A percentile compares a stretch with the other conserved stretches of the same genome.
Conservation (phyloP, 2,888 invertebrate genomes). For the Mycogona germanica region DNA sequence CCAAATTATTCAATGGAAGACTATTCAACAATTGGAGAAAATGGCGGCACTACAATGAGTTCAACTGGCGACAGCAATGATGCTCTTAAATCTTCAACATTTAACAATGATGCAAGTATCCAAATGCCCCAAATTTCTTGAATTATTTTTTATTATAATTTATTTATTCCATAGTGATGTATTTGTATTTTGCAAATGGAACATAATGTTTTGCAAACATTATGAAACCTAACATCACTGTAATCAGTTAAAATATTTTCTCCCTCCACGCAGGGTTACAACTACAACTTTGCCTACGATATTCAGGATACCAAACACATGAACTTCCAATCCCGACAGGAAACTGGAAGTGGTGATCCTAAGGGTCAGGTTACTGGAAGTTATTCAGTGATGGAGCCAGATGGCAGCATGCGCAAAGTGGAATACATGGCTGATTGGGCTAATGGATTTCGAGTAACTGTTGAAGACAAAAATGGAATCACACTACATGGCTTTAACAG, state of each 20-base stretch:
- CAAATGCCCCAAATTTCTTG: no score
- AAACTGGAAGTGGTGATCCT: constrained; percentile 48
- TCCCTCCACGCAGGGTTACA: constrained; percentile 45
- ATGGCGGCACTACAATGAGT: no score
- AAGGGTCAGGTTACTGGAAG: constrained; percentile 53
- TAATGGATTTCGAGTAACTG: constrained; percentile 21
- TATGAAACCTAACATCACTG: neutral
- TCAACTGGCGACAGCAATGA: no score
- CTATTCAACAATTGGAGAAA: no score
- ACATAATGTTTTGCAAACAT: no score
- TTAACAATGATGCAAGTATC: no score
- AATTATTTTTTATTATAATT: no score
- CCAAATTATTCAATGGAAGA: no score
- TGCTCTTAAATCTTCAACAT: no score
- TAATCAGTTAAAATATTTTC: neutral
- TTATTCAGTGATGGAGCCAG: constrained; percentile 59
- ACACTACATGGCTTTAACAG: constrained; percentile 17
- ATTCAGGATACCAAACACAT: constrained; percentile 59
- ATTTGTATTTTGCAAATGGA: no score
- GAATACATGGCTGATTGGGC: constrained; percentile 47
- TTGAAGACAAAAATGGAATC: constrained; percentile 17
- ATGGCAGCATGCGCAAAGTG: constrained; percentile 57
- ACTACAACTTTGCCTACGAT: constrained; percentile 60
- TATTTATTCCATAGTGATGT: no score
- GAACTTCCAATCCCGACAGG: constrained; percentile 58